A percentile compares a stretch with the other conserved stretches of the same genome.
Conservation (phyloP, 2,888 invertebrate genomes). For the Amphipyra berbera region DNA sequence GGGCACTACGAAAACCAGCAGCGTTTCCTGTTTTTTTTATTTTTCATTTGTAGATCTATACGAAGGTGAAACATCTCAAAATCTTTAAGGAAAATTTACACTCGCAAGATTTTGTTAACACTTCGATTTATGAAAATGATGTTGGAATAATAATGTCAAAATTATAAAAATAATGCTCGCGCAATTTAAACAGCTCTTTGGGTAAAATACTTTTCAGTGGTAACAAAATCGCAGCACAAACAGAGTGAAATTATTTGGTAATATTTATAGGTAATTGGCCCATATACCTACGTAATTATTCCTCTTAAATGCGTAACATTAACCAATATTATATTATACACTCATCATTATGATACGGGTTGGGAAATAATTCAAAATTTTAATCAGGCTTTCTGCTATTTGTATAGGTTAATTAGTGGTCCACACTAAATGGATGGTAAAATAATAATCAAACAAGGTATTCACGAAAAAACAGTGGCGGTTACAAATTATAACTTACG, state of each 20-base stretch:
- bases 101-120: too few relatives aligned
- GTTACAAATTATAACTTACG: conserved; percentile 67
- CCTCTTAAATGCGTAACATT: too few relatives aligned
- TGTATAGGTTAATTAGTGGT: conserved; percentile 10
- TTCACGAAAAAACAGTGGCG: conserved; percentile 10
- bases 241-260: conserved; percentile 5
- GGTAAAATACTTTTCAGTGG: not conserved
- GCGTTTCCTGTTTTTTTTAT: not conserved
- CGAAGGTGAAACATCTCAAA: not conserved
- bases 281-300: too few relatives aligned
- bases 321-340: too few relatives aligned
- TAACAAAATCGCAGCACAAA: conserved; percentile 6
- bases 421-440: not conserved
- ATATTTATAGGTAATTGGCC: conserved; percentile 1
- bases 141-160: too few relatives aligned
- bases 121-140: too few relatives aligned
- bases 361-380: not conserved
- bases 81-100: not conserved
- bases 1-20: conserved; percentile 1
- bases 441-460: conserved; percentile 2
- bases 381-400: conserved; percentile 5
- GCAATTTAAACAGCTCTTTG: too few relatives aligned
- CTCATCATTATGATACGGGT: too few relatives aligned
- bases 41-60: not conserved
- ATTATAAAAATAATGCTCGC: too few relatives aligned